Evolutionary conservation across 2,888 invertebrate species (phyloP).

Genomic region (Lepidochrysops patricia): DNA sequence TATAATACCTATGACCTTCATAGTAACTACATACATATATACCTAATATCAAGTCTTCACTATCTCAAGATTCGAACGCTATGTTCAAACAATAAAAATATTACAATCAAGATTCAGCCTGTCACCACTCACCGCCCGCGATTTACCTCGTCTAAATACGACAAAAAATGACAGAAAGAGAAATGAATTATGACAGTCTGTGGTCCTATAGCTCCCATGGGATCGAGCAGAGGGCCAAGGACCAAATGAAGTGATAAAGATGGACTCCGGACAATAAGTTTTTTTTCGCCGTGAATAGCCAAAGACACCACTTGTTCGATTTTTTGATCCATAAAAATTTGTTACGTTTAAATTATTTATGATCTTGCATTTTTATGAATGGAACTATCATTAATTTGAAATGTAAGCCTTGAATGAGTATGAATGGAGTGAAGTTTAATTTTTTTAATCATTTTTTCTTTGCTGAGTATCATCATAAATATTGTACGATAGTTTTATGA

Average conservation of each 20-base stretch:
- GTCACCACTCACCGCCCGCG: not conserved
- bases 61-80: no score
- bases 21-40: no score
- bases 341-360: constrained; percentile 69
- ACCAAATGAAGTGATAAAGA: constrained; percentile 62
- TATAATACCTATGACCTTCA: no score
- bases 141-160: not conserved
- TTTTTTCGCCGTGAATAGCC: constrained; percentile 39
- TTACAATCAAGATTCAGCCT: no score
- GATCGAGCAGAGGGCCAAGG: no score
- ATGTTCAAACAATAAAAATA: no score
- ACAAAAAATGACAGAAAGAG: not conserved
- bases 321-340: constrained; percentile 59
- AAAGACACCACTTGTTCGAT: constrained; percentile 31
- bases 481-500: not conserved
- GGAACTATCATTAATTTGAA: constrained; percentile 19
- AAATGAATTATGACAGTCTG: constrained; percentile 11
- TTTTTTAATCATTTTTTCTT: not conserved
- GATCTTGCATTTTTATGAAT: constrained; percentile 36
- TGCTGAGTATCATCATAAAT: not conserved
- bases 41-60: no score
- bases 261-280: constrained; percentile 42
- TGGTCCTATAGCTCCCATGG: constrained; percentile 44
- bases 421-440: not conserved
- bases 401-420: not conserved